Conservation (phyloP, 1,140 invertebrate genomes). For the Goniozus legneri region DNA sequence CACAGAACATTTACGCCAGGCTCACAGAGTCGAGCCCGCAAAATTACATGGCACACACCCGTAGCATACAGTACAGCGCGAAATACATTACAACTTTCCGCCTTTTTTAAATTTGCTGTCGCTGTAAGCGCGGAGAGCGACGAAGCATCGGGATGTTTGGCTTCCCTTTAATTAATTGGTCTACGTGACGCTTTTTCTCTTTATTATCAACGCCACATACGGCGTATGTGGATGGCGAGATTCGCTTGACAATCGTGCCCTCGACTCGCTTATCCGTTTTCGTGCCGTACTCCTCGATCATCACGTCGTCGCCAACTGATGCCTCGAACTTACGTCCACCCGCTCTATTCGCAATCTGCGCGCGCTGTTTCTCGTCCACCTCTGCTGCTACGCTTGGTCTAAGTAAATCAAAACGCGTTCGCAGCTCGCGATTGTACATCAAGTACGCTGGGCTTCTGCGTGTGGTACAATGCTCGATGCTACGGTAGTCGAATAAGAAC, state of each 20-base stretch:
- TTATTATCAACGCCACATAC: background rate
- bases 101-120: constrained; percentile 7
- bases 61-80: no score
- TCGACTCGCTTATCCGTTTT: background rate
- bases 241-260: background rate
- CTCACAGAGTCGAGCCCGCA: no score
- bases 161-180: background rate
- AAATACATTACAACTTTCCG: constrained; percentile 10
- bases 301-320: background rate
- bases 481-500: constrained; percentile 10
- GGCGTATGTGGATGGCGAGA: background rate
- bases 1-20: no score
- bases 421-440: constrained; percentile 4
- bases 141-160: constrained; percentile 1
- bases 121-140: background rate
- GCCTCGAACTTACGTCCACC: background rate
- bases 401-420: background rate
- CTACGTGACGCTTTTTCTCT: background rate
- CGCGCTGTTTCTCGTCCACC: background rate
- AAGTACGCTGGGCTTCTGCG: constrained; percentile 6
- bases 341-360: background rate
- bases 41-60: no score
- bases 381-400: background rate
- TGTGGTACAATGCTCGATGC: constrained; percentile 5
- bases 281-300: background rate